Evolutionary conservation across 2,797 vertebrate species (phyloP), one percentile per base, ranked within the genome.

Genomic region (Micrastur ruficollis): DNA sequence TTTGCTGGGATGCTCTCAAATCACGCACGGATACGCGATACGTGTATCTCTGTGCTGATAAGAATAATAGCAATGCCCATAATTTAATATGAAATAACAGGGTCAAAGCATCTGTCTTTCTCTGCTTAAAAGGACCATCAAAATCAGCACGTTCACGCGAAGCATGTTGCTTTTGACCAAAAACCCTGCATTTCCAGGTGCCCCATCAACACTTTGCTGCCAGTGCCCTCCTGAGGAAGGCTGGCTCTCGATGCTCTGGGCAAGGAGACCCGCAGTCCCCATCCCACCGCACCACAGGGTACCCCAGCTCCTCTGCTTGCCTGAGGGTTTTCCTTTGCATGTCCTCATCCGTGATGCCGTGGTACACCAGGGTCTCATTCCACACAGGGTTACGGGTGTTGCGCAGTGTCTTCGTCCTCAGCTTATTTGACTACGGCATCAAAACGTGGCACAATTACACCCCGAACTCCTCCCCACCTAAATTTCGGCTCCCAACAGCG

Each of bases 281-380:
- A 25, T 2, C 47, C 84, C 16, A 2, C 11, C 29, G 0, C 29
- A 8, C 31, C 3, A 2, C 0, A 5, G 40, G 49, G 34, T 2
- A 11, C 22, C 44, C 3, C 40, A 15, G 44, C 29, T 76, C 16
- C 50, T 12, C 26, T 14, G 2, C 91, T 91, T 90, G 98, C 99
- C 99, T 99, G 94, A 99, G 99, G 15, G 99, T 99, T 97, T 99
- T 99, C 68, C 99, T 98, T 94, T 99, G 99, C 99, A 99, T 99
- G 97, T 99, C 99, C 46, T 99, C 99, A 1, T 99, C 99, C 0
- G 99, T 99, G 97, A 99, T 98, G 84, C 99, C 99, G 0, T 99
- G 99, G 75, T 99, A 99, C 63, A 99, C 99, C 71, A 99, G 98
- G 1, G 98, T 99, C 98, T 99, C 99, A 0, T 99, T 99, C 99